phyloP scores from a whole-genome alignment of 1,140 invertebrate species.

The Stegodyphus dumicola region DNA sequence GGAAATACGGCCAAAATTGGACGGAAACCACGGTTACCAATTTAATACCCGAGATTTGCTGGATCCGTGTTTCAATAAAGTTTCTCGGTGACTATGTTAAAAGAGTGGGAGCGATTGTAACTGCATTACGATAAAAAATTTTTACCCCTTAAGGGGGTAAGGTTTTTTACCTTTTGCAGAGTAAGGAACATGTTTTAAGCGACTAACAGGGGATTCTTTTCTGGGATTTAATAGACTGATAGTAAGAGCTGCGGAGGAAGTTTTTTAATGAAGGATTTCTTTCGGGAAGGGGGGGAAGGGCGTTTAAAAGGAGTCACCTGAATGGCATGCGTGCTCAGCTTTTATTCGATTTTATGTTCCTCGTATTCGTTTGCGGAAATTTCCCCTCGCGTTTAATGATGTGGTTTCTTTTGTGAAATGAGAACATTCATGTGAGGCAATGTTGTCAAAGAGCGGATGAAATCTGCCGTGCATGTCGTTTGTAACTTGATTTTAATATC shows the following conservation, averaged over 20 bases:
- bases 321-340: constrained; percentile 29
- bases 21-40: constrained; percentile 59
- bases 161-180: constrained; percentile 13
- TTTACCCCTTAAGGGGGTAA: constrained; percentile 4
- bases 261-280: constrained; percentile 56
- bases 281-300: too few relatives aligned
- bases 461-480: neutral
- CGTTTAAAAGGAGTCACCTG: neutral
- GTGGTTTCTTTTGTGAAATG: neutral
- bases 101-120: constrained; percentile 34
- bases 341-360: constrained; percentile 13
- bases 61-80: constrained; percentile 49
- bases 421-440: too few relatives aligned
- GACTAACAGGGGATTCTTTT: constrained; percentile 49
- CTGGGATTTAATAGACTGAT: constrained; percentile 52
- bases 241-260: neutral
- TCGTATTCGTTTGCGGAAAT: neutral
- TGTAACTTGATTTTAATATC: neutral
- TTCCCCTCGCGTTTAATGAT: constrained; percentile 9
- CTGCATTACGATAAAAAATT: constrained; percentile 42
- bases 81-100: constrained; percentile 9
- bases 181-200: constrained; percentile 42
- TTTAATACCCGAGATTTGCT: constrained; percentile 55
- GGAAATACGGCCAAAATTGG: constrained; percentile 61
- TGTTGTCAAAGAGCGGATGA: too few relatives aligned